A percentile compares a stretch with the other conserved stretches of the same genome.
phyloP scores from a whole-genome alignment of 2,888 invertebrate species.

The Cactoblastis cactorum region DNA sequence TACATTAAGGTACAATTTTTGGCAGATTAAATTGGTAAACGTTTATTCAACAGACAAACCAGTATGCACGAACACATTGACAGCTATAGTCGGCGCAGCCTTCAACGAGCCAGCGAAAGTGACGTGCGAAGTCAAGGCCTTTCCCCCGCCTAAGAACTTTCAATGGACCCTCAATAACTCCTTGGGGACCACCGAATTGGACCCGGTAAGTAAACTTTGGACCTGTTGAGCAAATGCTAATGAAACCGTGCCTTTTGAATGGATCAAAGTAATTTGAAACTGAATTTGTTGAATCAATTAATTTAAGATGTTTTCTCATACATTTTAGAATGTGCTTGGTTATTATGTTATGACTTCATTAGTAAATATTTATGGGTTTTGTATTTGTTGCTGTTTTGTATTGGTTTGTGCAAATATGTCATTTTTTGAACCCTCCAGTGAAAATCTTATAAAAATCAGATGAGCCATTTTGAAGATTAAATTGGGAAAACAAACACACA shows the following conservation, averaged over 20 bases:
- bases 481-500: too few relatives aligned
- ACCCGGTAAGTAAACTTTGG: conserved; percentile 44
- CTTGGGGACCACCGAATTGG: conserved; percentile 87
- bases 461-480: too few relatives aligned
- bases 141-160: conserved; percentile 89
- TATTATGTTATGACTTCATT: too few relatives aligned
- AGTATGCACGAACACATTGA: conserved; percentile 85
- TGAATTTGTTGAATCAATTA: neutral
- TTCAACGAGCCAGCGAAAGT: conserved; percentile 89
- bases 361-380: too few relatives aligned
- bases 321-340: too few relatives aligned
- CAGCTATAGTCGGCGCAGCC: conserved; percentile 90
- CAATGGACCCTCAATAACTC: conserved; percentile 95
- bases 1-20: too few relatives aligned
- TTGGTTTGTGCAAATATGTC: too few relatives aligned
- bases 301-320: too few relatives aligned
- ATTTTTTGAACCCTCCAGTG: too few relatives aligned
- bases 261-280: neutral
- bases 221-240: neutral
- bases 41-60: conserved; percentile 84
- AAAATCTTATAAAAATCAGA: too few relatives aligned
- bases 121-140: conserved; percentile 90
- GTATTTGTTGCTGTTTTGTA: too few relatives aligned
- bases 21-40: neutral
- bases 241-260: neutral